Conservation (phyloP, 2,888 invertebrate species). For the Petrophora chlorosata region DNA sequence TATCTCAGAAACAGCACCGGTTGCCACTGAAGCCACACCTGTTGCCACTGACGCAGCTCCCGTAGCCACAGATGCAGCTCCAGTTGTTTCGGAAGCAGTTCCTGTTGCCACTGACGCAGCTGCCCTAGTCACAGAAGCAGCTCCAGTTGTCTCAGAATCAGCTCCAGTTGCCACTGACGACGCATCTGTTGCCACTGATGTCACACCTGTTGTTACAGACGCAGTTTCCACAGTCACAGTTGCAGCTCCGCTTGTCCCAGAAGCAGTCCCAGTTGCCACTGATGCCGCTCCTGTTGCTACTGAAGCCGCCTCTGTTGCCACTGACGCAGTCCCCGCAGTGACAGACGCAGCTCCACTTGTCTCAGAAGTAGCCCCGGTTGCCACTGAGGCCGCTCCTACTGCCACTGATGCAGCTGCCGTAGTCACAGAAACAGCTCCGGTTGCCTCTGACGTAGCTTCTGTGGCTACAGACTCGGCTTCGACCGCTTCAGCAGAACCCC, state of each 20-base stretch:
- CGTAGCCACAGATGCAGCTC: conserved; percentile 7
- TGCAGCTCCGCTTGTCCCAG: conserved; percentile 1
- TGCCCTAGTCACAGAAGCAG: conserved; percentile 1
- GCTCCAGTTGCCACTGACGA: neutral
- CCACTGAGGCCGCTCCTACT: conserved; percentile 1
- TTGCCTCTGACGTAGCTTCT: conserved; percentile 3
- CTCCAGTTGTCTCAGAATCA: conserved; percentile 5
- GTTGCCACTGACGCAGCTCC: conserved; percentile 4
- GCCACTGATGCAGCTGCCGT: conserved; percentile 6
- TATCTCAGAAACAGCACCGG: conserved; percentile 1
- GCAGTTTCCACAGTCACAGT: neutral
- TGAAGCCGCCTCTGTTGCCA: neutral
- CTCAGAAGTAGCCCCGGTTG: conserved; percentile 1
- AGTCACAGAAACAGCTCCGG: conserved; percentile 5
- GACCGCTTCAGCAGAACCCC: neutral
- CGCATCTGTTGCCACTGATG: neutral
- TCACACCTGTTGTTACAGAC: conserved; percentile 1
- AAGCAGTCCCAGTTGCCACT: conserved; percentile 10
- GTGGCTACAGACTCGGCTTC: neutral
- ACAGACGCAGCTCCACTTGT: conserved; percentile 10
- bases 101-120: neutral
- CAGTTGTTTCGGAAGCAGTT: conserved; percentile 6
- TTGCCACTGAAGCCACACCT: conserved; percentile 1
- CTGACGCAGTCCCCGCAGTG: neutral
- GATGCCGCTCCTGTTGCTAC: conserved; percentile 1